Base-by-base conservation (phyloP, 2,888 invertebrate genomes). In the Apomyelois bistriatella region DNA sequence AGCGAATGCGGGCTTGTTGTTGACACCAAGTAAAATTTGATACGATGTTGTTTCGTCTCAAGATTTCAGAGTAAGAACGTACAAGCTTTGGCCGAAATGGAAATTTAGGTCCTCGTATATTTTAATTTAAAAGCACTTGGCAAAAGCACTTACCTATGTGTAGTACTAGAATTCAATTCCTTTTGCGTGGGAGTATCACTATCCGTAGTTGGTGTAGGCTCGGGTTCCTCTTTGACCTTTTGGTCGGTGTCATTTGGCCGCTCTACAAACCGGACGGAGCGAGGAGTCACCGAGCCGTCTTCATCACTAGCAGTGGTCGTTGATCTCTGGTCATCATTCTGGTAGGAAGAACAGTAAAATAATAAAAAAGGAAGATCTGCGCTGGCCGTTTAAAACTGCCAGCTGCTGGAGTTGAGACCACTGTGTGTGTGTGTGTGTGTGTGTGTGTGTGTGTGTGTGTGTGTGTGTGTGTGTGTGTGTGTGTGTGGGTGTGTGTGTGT, bases 231-330 rank as follows among this genome's bases (percentile, higher is more conserved):
- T 56, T 73, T 75, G 0, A 61, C 61, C 0, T 88, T 85, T 9
- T 86, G 87, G 37, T 90, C 91, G 37, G 82, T 79, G 1, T 82
- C 82, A 38, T 74, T 70, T 0, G 80, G 62, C 48, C 87, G 76
- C 61, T 94, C 94, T 7, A 92, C 91, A 73, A 95, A 94, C 13
- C 94, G 91, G 3, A 94, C 94, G 0, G 94, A 94, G 38, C 95
- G 90, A 4, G 91, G 91, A 3, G 91, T 91, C 38, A 91, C 86
- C 6, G 93, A 92, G 0, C 85, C 85, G 51, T 92, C 93, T 58
- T 92, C 92, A 58, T 93, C 93, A 30, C 91, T 90, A 0, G 86
- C 86, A 1, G 86, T 86, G 3, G 84, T 83, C 8, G 76, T 79
- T 4, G 86, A 89, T 9, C 87, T 71, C 55, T 86, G 87, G 51